Evolutionary conservation across 2,797 vertebrate genomes (phyloP).

Genomic region (Neopelma chrysocephalum): DNA sequence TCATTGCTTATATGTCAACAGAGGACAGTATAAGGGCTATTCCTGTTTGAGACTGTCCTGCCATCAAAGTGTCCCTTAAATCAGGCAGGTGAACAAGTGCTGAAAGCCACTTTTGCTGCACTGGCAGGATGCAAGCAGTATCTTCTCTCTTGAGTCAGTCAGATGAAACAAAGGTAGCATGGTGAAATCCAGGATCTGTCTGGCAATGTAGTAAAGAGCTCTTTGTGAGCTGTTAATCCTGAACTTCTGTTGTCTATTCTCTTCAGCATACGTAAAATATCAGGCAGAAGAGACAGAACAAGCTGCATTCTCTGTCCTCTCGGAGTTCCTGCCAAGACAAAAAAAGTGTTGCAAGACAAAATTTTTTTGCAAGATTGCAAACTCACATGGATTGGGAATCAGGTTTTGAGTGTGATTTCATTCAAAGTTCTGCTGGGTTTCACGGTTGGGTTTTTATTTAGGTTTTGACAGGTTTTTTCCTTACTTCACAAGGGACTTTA

Average conservation of each 20-base stretch:
- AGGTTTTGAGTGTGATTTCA: not conserved
- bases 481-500: not conserved
- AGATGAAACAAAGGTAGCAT: not conserved
- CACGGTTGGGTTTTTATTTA: fast-evolving
- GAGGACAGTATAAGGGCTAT: not conserved
- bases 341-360: not conserved
- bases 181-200: not conserved
- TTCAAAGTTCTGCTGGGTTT: not conserved
- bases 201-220: not conserved
- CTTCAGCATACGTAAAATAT: not conserved
- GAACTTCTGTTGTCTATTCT: not conserved
- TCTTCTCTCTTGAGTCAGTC: not conserved
- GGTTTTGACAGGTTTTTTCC: fast-evolving
- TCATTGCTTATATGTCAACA: not conserved
- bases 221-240: not conserved
- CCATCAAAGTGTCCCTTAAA: not conserved
- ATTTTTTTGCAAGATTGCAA: not conserved
- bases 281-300: not conserved
- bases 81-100: not conserved
- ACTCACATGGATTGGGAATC: not conserved
- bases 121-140: not conserved
- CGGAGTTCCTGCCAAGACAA: not conserved
- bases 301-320: not conserved
- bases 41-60: not conserved
- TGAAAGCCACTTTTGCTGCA: not conserved